Percentiles rank a stretch among this genome's conserved stretches.
phyloP scores from a whole-genome alignment of 1,140 invertebrate genomes.

The Harpegnathos saltator region DNA sequence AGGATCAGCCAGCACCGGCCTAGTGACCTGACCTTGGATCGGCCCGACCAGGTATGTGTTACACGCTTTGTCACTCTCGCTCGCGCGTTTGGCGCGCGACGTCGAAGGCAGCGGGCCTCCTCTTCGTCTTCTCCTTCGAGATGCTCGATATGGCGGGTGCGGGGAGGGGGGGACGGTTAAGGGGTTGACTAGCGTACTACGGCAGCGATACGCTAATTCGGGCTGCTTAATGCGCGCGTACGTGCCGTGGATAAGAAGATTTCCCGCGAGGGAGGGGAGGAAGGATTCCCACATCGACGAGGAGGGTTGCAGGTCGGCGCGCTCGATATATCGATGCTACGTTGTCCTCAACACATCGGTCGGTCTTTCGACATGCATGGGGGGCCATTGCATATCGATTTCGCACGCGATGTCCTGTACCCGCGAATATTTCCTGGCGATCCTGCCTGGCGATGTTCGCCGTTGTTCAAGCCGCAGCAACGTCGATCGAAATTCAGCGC shows the following conservation, averaged over 20 bases:
- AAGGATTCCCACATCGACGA: background rate
- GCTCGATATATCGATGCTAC: conserved; percentile 1
- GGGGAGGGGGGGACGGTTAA: background rate
- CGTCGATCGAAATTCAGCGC: conserved; percentile 10
- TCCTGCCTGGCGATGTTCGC: background rate
- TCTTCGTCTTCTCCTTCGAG: too few relatives aligned
- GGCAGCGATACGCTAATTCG: conserved; percentile 29
- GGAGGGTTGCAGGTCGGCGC: conserved; percentile 19
- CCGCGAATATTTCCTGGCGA: conserved; percentile 1
- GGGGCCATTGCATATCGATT: conserved; percentile 10
- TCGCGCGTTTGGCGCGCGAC: background rate
- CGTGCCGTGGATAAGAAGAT: conserved; percentile 59
- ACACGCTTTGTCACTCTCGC: conserved; percentile 15
- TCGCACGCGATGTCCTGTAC: background rate
- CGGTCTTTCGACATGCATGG: background rate
- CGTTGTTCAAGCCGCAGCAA: too few relatives aligned
- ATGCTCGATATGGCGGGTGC: conserved; percentile 21
- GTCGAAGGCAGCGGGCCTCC: background rate
- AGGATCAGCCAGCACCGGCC: conserved; percentile 64
- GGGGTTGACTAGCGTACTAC: background rate
- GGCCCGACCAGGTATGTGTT: conserved; percentile 79
- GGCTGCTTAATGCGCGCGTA: conserved; percentile 33
- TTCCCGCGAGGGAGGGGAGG: too few relatives aligned
- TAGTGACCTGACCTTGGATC: conserved; percentile 82
- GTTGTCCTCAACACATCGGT: background rate